These are phyloP conservation scores for Aphelocoma coerulescens DNA, from an alignment of 2,113 vertebrate species.

Conservation along the genomic window DNA sequence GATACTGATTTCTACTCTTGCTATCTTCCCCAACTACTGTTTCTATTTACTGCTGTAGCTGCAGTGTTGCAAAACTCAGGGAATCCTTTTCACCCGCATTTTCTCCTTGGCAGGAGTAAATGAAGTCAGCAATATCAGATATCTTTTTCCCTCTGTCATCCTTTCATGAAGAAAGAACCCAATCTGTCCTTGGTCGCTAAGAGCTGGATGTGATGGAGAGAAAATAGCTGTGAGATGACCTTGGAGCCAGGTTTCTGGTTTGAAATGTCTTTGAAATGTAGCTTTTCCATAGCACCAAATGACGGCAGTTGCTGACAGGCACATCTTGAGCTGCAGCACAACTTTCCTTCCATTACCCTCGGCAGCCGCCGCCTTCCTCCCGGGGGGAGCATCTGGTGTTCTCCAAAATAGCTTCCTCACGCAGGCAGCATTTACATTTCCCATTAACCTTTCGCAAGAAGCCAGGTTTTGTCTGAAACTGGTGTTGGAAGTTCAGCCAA, in stretches of 20 bases:
- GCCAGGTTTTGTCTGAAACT: not conserved
- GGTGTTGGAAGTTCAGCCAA: not conserved
- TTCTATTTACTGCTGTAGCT: not conserved
- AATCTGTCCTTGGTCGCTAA: not conserved
- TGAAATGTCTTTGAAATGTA: not conserved
- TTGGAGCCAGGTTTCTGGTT: not conserved
- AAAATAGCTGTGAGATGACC: not conserved
- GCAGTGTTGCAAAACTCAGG: not conserved
- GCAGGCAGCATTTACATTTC: not conserved
- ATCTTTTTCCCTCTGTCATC: not conserved
- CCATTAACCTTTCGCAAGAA: not conserved
- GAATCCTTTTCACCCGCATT: conserved; percentile 17
- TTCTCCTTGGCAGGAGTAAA: not conserved
- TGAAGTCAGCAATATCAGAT: not conserved
- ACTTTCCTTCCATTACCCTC: not conserved
- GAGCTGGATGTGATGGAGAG: not conserved
- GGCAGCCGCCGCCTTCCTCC: not conserved
- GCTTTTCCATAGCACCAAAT: not conserved
- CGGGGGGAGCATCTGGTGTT: not conserved
- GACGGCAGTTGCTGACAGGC: accelerated
- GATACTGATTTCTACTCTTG: not conserved
- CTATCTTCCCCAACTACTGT: not conserved
- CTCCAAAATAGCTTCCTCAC: not conserved
- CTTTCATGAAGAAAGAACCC: not conserved
- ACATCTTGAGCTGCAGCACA: not conserved